Base-by-base conservation (phyloP, 2,888 invertebrate genomes). In the Campopleginae sp. region DNA sequence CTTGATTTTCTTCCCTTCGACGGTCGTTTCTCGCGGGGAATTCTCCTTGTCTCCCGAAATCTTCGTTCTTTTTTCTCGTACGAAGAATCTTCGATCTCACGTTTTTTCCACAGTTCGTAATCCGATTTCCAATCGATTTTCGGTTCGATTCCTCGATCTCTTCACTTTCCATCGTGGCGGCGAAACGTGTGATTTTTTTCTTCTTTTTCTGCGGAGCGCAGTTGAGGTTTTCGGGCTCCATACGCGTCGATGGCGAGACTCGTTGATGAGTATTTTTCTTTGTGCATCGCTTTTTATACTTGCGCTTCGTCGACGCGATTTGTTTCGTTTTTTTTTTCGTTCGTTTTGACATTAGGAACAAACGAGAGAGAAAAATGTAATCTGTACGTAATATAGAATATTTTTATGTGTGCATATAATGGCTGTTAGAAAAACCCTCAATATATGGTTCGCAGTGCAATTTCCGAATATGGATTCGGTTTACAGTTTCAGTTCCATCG, bases 401-500 rank as follows among this genome's bases (percentile, higher is more conserved):
- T 65, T 38, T 51, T 33, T 76, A 63, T 19, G 33, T 33, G 19
- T 19, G 46, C 31, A 63, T 48, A 65, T n/a, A 65, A 63, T 72
- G 23, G 66, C 42, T 72, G 66, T 72, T 14, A 80, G 72, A 27
- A 58, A 38, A 58, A 80, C 72, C 66, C 72, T 85, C 80, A 80
- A 85, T 72, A 85, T 85, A 85, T 85, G 85, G 85, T 85, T 61
- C 80, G 85, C 85, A 85, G 85, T 82, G 82, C 54, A 82, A 80
- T 63, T 82, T 75, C 78, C 75, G 79, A 71, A 85, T 61, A 71
- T 66, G 75, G 75, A 79, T 85, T 85, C 85, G 85, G 85, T 85
- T 85, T 85, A 85, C 85, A 85, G 85, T 85, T 85, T 85, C 51
- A 74, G 66, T 83, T 82, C 79, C 81, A 80, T 80, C 80, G 68